A percentile compares a stretch with the other conserved stretches of the same genome.
Conservation (phyloP, 2,888 invertebrate species). For the Hirtodrosophila cameraria region DNA sequence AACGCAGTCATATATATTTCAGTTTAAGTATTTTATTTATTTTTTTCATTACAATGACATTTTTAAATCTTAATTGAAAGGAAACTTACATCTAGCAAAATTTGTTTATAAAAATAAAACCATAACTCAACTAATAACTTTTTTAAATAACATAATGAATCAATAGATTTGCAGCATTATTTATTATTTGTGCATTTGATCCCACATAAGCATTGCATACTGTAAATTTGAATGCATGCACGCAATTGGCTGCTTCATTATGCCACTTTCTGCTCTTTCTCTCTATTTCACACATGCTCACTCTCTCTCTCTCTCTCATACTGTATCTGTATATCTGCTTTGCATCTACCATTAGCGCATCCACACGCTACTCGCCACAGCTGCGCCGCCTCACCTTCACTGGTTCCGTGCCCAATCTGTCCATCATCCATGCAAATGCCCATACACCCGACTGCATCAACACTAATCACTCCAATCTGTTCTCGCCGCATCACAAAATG, state of each 20-base stretch:
- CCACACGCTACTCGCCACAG: slow-evolving; percentile 82
- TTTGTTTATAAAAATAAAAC: no score
- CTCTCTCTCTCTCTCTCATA: background rate
- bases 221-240: slow-evolving; percentile 27
- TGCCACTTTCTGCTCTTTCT: slow-evolving; percentile 5
- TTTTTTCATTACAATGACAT: no score
- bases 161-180: no score
- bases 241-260: slow-evolving; percentile 36
- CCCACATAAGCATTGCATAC: slow-evolving; percentile 34
- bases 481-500: slow-evolving; percentile 80
- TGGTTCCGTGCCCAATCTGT: slow-evolving; percentile 87
- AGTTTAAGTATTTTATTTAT: no score
- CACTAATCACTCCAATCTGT: slow-evolving; percentile 76
- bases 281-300: background rate
- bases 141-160: no score
- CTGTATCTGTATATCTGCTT: slow-evolving; percentile 20
- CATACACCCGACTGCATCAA: slow-evolving; percentile 44
- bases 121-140: no score
- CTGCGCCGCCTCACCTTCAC: slow-evolving; percentile 84
- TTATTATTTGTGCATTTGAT: background rate
- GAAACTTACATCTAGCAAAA: no score
- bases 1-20: no score
- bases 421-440: slow-evolving; percentile 56
- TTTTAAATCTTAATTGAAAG: no score
- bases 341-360: slow-evolving; percentile 74